Evolutionary conservation across 2,888 invertebrate genomes (phyloP), one percentile per base, ranked within the genome.

Genomic region (Stenichneumon culpator): DNA sequence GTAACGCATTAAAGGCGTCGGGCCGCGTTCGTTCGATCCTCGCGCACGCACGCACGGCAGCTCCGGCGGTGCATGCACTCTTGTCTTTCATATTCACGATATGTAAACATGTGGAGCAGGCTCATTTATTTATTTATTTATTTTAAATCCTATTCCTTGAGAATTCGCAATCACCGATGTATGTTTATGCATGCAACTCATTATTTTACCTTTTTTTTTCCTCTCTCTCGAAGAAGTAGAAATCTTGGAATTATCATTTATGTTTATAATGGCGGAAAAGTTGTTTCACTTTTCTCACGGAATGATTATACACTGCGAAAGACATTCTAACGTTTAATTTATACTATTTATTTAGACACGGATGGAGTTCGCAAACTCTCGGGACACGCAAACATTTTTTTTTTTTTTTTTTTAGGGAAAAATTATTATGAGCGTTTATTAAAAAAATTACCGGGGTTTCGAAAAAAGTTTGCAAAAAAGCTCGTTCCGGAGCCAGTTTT

Each of bases 41-140:
- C 57, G 11, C 47, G 81, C 70, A 74, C 22, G 78, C 70, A 72
- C 52, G 86, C 78, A 39, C 69, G 50, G 63, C 77, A 6, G 63
- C 32, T n/a, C 36, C 63, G 32, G 32, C 63, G 32, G 32, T 16
- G n/a, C 63, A 36, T n/a, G n/a, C 32, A 63, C 63, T 63, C 32
- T 14, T 63, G 63, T 63, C 63, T 63, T 63, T 63, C 63, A 36
- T 52, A 69, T 69, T 69, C 69, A 69, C 69, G 69, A 69, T 69
- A 52, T 69, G n/a, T 47, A 52, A 50, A 69, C 52, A 69, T 25
- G 47, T 28, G 69, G 44, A 47, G 69, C 69, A 28, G 16, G 2
- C 47, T 44, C 67, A 11, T 69, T 44, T 52, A 16, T 47, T 22
- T 39, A 28, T 69, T n/a, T 50, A 44, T 69, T 47, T 14, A 11